These are phyloP conservation scores for Pollenia angustigena DNA, from an alignment of 2,888 invertebrate genomes.

Conservation along the genomic window DNA sequence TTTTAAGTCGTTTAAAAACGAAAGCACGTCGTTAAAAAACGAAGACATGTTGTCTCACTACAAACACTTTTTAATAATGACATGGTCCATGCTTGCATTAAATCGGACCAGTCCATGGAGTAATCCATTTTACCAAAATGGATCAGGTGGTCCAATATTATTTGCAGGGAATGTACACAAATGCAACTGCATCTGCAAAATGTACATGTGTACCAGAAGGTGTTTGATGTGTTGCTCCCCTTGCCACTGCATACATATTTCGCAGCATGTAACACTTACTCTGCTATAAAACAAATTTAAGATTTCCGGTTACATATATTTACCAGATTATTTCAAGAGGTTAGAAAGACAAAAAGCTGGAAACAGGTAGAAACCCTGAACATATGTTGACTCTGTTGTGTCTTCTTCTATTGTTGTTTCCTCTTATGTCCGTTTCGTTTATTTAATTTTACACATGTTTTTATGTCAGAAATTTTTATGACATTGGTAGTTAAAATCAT, in stretches of 20 bases:
- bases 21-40: too few species aligned
- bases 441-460: slow-evolving; percentile 53
- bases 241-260: background rate
- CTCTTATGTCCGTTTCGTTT: slow-evolving; percentile 41
- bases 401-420: slow-evolving; percentile 41
- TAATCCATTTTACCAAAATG: too few species aligned
- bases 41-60: too few species aligned
- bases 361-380: slow-evolving; percentile 45
- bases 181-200: background rate
- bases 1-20: too few species aligned
- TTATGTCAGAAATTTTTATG: slow-evolving; percentile 37
- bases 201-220: background rate
- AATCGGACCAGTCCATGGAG: too few species aligned
- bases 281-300: slow-evolving; percentile 10
- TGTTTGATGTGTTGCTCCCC: background rate
- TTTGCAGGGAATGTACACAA: too few species aligned
- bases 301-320: slow-evolving; percentile 43
- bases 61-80: too few species aligned
- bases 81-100: too few species aligned
- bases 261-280: slow-evolving; percentile 41
- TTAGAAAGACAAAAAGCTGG: background rate
- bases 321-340: slow-evolving; percentile 53
- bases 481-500: slow-evolving; percentile 42
- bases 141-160: too few species aligned
- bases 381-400: slow-evolving; percentile 27